Evolutionary conservation across 2,888 invertebrate species (phyloP).

Genomic region (Oscheius sp.): DNA sequence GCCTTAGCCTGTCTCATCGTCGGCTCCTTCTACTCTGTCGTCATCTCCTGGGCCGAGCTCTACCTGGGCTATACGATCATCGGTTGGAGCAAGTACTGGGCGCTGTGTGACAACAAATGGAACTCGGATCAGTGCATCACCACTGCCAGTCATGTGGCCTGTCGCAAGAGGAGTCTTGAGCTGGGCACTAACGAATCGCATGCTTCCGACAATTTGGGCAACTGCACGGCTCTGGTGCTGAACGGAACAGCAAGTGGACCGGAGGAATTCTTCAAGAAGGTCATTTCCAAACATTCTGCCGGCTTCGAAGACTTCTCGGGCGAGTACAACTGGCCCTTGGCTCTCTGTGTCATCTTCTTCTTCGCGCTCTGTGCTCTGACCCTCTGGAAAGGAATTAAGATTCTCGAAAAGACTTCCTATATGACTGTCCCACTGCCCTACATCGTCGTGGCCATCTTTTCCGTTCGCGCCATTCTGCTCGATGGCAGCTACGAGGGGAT

Average conservation of each 20-base stretch:
- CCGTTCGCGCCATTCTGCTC: constrained; percentile 61
- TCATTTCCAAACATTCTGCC: constrained; percentile 27
- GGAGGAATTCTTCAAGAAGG: constrained; percentile 6
- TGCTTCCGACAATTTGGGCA: constrained; percentile 38
- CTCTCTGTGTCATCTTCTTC: constrained; percentile 40
- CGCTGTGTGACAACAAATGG: constrained; percentile 43
- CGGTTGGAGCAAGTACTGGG: constrained; percentile 40
- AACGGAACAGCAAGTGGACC: background rate
- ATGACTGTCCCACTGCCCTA: constrained; percentile 48
- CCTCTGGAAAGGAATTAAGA: constrained; percentile 65
- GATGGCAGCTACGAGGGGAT: constrained; percentile 62
- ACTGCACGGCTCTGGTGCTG: background rate
- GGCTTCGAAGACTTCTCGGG: constrained; percentile 54
- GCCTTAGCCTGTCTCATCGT: constrained; percentile 87
- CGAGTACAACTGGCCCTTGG: constrained; percentile 53
- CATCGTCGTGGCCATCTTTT: constrained; percentile 41
- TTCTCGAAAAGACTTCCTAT: constrained; percentile 54
- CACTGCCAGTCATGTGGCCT: background rate
- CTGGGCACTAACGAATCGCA: background rate
- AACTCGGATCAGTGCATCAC: constrained; percentile 31
- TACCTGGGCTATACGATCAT: constrained; percentile 47
- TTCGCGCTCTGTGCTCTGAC: constrained; percentile 61
- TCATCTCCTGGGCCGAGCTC: constrained; percentile 63
- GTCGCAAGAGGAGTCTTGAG: background rate
- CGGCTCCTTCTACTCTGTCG: constrained; percentile 63